phyloP scores from a whole-genome alignment of 2,113 vertebrate genomes.

The Pseudopipra pipra region DNA sequence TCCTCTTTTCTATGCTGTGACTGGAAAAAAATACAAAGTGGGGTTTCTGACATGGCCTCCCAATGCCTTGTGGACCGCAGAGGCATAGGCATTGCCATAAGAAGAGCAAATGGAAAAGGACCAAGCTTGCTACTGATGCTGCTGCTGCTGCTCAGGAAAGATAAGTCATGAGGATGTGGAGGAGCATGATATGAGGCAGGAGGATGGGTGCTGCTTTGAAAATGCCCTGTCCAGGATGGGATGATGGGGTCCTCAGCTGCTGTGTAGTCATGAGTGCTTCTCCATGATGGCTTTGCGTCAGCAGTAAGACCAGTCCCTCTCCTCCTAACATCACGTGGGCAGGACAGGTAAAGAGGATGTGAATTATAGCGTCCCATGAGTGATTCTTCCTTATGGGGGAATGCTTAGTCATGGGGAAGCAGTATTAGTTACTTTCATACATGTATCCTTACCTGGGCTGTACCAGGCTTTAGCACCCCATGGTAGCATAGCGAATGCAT shows the following conservation, averaged over 20 bases:
- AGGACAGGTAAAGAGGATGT: not conserved
- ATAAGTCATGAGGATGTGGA: not conserved
- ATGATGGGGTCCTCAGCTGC: not conserved
- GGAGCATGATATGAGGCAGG: rapidly evolving
- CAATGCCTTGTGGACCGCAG: not conserved
- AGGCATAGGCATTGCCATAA: not conserved
- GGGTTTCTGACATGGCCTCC: not conserved
- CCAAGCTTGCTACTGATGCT: not conserved
- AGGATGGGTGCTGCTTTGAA: not conserved
- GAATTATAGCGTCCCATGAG: not conserved
- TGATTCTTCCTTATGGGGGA: not conserved
- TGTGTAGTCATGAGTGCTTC: not conserved
- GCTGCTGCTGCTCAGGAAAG: not conserved
- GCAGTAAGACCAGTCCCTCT: not conserved
- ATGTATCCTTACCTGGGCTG: not conserved
- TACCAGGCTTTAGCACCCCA: not conserved
- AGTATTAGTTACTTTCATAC: not conserved
- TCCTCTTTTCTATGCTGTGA: not conserved
- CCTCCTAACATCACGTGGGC: rapidly evolving
- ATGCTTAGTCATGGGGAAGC: not conserved
- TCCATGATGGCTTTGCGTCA: not conserved
- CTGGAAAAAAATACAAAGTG: not conserved
- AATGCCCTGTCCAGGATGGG: not conserved
- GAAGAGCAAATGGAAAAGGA: not conserved
- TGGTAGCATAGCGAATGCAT: rapidly evolving